phyloP scores from a whole-genome alignment of 2,113 vertebrate genomes.

The Ameiurus melas region DNA sequence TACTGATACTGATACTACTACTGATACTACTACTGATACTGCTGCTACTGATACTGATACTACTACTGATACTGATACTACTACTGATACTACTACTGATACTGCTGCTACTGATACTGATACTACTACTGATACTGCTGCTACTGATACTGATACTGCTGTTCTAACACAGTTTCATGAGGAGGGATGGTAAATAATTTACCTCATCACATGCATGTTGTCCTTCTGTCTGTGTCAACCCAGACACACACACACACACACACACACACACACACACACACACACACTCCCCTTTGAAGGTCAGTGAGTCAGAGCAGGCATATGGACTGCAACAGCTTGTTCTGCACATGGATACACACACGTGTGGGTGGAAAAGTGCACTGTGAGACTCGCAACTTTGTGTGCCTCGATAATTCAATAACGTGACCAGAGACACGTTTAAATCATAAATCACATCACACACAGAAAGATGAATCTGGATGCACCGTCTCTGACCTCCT shows the following conservation, averaged over 20 bases:
- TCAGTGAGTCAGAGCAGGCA: slow-evolving; percentile 17
- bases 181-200: neutral
- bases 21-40: no score
- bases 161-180: neutral
- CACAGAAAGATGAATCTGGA: neutral
- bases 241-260: neutral
- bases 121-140: no score
- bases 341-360: slow-evolving; percentile 33
- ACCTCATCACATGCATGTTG: neutral
- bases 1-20: neutral
- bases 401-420: neutral
- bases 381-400: neutral
- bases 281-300: neutral
- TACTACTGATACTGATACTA: no score
- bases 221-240: neutral
- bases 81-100: no score
- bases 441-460: neutral
- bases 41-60: no score
- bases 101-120: no score
- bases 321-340: slow-evolving; percentile 25
- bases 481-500: neutral
- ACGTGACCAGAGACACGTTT: neutral
- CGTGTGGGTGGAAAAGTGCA: slow-evolving; percentile 7
- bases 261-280: slow-evolving; percentile 4
- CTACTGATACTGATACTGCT: neutral